phyloP scores from a whole-genome alignment of 2,888 invertebrate genomes.

The Bembecia ichneumoniformis region DNA sequence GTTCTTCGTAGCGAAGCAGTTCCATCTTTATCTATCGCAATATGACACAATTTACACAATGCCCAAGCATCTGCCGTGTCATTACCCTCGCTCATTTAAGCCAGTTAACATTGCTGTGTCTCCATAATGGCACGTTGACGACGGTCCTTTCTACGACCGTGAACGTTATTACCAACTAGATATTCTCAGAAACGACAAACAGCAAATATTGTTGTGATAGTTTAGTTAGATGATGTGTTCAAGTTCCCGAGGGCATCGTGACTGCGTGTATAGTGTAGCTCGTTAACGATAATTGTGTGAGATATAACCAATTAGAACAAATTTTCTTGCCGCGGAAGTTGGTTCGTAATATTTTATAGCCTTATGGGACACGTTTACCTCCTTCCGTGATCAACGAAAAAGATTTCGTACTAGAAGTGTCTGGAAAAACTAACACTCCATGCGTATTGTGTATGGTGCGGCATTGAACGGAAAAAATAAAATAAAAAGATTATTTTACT shows the following conservation, averaged over 20 bases:
- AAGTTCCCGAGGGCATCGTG: not conserved
- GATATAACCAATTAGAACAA: no score
- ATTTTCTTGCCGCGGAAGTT: no score
- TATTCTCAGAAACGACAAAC: constrained; percentile 20
- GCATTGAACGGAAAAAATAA: no score
- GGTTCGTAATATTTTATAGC: no score
- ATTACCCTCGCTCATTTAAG: constrained; percentile 63
- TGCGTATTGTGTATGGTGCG: no score
- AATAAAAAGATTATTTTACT: no score
- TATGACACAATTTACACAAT: constrained; percentile 48
- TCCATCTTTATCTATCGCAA: not conserved
- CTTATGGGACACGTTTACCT: no score
- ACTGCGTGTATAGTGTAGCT: no score
- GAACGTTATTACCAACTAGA: constrained; percentile 38
- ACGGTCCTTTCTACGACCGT: constrained; percentile 48
- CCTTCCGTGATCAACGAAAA: no score
- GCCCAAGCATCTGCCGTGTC: constrained; percentile 63
- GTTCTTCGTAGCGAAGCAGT: not conserved
- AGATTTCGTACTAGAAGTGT: no score
- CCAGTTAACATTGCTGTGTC: constrained; percentile 56
- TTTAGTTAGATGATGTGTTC: constrained; percentile 14
- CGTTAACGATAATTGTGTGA: no score
- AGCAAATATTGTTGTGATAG: constrained; percentile 23
- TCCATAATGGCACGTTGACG: constrained; percentile 49
- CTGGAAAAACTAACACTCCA: no score